These are phyloP conservation scores for Lethenteron camtschaticum DNA, from an alignment of 2,113 vertebrate genomes.

Conservation along the genomic window DNA sequence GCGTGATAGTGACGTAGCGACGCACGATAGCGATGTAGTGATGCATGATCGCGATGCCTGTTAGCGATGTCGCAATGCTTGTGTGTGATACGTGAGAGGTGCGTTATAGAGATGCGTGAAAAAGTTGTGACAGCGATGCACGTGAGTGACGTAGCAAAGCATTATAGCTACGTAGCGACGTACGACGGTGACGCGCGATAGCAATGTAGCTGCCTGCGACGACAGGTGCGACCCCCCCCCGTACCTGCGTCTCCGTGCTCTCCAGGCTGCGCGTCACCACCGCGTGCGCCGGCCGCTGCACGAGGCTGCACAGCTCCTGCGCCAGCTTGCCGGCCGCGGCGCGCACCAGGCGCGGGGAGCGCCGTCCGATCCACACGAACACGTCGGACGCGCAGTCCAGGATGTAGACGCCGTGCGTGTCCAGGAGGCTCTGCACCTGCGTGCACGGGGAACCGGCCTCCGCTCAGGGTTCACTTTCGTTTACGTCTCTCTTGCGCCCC, in stretches of 20 bases:
- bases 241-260: conserved; percentile 75
- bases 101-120: too few species aligned
- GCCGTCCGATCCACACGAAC: conserved; percentile 92
- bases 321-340: conserved; percentile 79
- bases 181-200: too few species aligned
- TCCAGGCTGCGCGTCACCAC: conserved; percentile 71
- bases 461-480: background rate
- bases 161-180: too few species aligned
- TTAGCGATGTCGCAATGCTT: too few species aligned
- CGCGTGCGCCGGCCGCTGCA: conserved; percentile 74
- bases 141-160: too few species aligned
- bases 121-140: too few species aligned
- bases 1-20: too few species aligned
- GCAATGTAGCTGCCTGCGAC: too few species aligned
- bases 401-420: conserved; percentile 79
- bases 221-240: background rate
- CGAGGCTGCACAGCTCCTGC: conserved; percentile 81
- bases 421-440: conserved; percentile 71
- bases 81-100: too few species aligned
- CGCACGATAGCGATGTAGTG: too few species aligned
- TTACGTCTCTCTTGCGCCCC: too few species aligned
- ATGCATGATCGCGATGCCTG: too few species aligned
- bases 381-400: conserved; percentile 91
- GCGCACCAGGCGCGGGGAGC: conserved; percentile 66
- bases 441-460: background rate